A percentile compares a stretch with the other conserved stretches of the same genome.
These are phyloP conservation scores for Columbina picui DNA, from an alignment of 2,113 vertebrate genomes.

Conservation along the genomic window DNA sequence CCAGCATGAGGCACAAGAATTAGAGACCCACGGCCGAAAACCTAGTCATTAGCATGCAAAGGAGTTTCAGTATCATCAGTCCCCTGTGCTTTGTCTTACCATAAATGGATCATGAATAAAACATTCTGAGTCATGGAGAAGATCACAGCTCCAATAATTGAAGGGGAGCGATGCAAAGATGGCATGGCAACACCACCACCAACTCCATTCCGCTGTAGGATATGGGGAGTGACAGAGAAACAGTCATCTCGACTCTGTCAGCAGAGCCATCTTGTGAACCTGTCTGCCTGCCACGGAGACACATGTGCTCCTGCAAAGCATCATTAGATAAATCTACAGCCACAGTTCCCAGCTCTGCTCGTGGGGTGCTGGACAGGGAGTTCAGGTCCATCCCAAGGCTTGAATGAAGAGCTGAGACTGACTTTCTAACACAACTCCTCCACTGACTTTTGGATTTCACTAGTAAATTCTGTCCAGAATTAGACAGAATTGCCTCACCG, in stretches of 20 bases:
- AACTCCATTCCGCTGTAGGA: background rate
- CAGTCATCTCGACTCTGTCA: background rate
- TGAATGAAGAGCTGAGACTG: background rate
- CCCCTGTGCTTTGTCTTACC: background rate
- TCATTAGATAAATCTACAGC: background rate
- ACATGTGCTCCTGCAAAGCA: fast-evolving
- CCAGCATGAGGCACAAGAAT: background rate
- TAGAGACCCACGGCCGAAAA: background rate
- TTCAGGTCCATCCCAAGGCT: background rate
- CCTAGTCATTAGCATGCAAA: background rate
- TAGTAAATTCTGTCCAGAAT: background rate
- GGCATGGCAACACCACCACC: background rate
- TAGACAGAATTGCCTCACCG: background rate
- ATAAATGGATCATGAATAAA: slow-evolving; percentile 3
- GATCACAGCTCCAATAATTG: background rate
- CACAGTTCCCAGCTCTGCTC: background rate
- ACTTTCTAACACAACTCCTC: background rate
- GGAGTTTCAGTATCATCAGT: background rate
- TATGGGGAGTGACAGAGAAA: background rate
- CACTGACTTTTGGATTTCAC: background rate
- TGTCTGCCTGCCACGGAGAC: background rate
- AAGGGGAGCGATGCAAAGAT: background rate
- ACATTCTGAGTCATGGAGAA: background rate
- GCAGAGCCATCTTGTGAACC: background rate
- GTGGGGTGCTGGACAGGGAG: fast-evolving